These are phyloP conservation scores for Netelia fuscicornis DNA, from an alignment of 2,888 invertebrate species.

Conservation along the genomic window DNA sequence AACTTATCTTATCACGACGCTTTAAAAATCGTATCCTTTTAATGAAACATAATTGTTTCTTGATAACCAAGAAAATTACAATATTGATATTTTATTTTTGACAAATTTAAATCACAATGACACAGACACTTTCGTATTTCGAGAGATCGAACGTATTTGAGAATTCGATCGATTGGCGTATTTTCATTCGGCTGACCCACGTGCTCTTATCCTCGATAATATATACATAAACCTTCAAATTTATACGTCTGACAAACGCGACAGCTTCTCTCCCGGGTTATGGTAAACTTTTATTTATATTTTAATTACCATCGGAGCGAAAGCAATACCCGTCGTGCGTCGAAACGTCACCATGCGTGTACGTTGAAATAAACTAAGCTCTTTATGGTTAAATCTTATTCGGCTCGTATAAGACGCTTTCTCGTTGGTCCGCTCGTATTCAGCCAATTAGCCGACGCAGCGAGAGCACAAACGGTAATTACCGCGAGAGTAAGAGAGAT, in stretches of 20 bases:
- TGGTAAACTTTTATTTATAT: conserved; percentile 30
- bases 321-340: conserved; percentile 29
- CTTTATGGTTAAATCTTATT: conserved; percentile 68
- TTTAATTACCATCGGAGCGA: conserved; percentile 41
- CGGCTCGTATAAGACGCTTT: conserved; percentile 61
- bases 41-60: no score
- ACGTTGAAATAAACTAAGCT: conserved; percentile 64
- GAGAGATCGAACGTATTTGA: no score
- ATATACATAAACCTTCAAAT: conserved; percentile 41
- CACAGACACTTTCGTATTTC: no score
- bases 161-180: no score
- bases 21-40: no score
- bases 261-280: conserved; percentile 7
- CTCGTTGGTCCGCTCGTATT: conserved; percentile 22
- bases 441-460: conserved; percentile 66
- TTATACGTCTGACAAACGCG: conserved; percentile 50
- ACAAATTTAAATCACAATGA: no score
- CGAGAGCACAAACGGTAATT: conserved; percentile 53
- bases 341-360: conserved; percentile 32
- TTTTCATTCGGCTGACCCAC: no score
- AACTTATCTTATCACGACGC: neutral
- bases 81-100: no score
- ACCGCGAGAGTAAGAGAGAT: conserved; percentile 30
- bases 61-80: no score
- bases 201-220: no score